phyloP scores from a whole-genome alignment of 2,888 invertebrate species.

The Acronicta alni region DNA sequence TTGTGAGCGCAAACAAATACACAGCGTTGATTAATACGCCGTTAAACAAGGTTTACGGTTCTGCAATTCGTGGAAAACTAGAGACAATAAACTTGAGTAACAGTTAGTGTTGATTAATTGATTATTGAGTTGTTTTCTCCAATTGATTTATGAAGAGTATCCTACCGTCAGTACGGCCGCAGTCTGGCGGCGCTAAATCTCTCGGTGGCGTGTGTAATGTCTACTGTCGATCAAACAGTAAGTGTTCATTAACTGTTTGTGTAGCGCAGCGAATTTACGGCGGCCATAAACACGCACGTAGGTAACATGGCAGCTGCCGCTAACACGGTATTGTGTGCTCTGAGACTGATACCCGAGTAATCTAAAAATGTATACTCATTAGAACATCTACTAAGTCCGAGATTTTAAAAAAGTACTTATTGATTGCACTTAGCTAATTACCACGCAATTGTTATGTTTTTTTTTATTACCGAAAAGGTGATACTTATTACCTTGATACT shows the following conservation, averaged over 20 bases:
- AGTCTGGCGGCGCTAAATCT: constrained; percentile 15
- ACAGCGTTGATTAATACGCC: constrained; percentile 34
- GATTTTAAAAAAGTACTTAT: too few species aligned
- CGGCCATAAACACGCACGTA: constrained; percentile 12
- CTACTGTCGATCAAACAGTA: constrained; percentile 20
- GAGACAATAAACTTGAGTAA: constrained; percentile 22
- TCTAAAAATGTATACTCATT: too few species aligned
- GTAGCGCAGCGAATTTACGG: constrained; percentile 4
- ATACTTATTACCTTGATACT: too few species aligned
- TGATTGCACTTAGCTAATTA: too few species aligned
- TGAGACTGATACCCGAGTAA: too few species aligned
- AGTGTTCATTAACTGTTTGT: constrained; percentile 12
- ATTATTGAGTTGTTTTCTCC: constrained; percentile 25
- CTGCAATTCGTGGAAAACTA: constrained; percentile 26
- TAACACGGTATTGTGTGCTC: too few species aligned
- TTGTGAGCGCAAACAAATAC: constrained; percentile 29
- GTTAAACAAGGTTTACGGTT: constrained; percentile 27
- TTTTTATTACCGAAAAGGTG: too few species aligned
- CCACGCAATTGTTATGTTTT: too few species aligned
- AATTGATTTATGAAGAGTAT: constrained; percentile 21
- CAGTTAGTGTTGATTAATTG: constrained; percentile 26
- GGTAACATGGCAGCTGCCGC: not conserved
- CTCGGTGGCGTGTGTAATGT: constrained; percentile 20
- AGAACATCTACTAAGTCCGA: too few species aligned
- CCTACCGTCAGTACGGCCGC: not conserved